These are phyloP conservation scores for Alloplasta piceator DNA, from an alignment of 2,888 invertebrate species.

Conservation along the genomic window DNA sequence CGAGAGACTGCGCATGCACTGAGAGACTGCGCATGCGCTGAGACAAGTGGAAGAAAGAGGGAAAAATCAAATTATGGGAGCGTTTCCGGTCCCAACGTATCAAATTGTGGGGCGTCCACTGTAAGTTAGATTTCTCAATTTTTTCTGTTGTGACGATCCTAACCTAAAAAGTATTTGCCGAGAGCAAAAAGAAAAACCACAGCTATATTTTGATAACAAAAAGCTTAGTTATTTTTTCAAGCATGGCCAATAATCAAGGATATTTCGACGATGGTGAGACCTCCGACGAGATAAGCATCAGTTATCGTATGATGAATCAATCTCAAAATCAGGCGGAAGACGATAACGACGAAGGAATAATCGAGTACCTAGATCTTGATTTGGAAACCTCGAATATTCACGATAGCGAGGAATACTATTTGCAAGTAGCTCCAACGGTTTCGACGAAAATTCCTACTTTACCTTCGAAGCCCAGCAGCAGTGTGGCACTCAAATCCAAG, in stretches of 20 bases:
- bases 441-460: not conserved
- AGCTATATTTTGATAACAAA: no score
- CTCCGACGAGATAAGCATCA: slow-evolving; percentile 27
- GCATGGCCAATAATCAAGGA: slow-evolving; percentile 43
- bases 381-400: slow-evolving; percentile 56
- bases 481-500: not conserved
- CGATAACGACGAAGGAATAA: slow-evolving; percentile 52
- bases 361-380: slow-evolving; percentile 68
- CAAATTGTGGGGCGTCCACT: no score
- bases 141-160: no score
- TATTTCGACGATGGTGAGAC: slow-evolving; percentile 36
- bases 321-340: slow-evolving; percentile 46
- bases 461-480: slow-evolving; percentile 17
- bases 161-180: no score
- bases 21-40: no score
- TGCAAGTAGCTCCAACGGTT: not conserved
- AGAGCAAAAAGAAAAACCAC: no score
- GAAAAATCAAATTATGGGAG: no score
- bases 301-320: slow-evolving; percentile 21
- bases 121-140: no score
- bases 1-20: no score
- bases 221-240: not conserved
- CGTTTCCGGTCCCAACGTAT: no score
- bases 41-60: no score
- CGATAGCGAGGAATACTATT: slow-evolving; percentile 50